Evolutionary conservation across 2,888 invertebrate species (phyloP), one percentile per base, ranked within the genome.

Genomic region (Agonum fuliginosum): DNA sequence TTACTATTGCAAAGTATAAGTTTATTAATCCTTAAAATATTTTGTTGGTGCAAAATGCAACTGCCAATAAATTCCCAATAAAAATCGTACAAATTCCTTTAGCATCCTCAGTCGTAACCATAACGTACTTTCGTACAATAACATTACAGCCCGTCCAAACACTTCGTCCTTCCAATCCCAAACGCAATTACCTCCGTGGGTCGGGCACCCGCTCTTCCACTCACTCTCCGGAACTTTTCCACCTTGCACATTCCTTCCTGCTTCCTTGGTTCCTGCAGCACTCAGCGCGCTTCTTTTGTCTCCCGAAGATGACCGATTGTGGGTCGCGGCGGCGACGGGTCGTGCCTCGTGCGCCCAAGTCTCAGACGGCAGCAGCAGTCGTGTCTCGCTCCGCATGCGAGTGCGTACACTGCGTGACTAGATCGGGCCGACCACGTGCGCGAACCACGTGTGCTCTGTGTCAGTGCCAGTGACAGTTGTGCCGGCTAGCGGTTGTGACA

Each of bases 281-380:
- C 46, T 46, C 46, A 14, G 0, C 51, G 51, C 30, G 46, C 30
- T 51, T 51, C 71, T 51, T 51, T 71, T 71, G 71, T 51, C 58
- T 81, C 80, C 82, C 84, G 84, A 84, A 84, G 84, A 84, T 83
- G 83, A 83, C 84, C 84, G 84, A 84, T 81, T 83, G 83, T 82
- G 82, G 80, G 82, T 81, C 83, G 83, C 81, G 83, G 54, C 54
- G 54, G 54, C 54, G 27, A 43, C 24, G 43, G 70, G 46, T 22
- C 43, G 43, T 10, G 30, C 19, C 70, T 46, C 54, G 27, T 22
- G 41, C 54, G 27, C 37, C 54, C 54, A 54, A 70, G 73, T 51
- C 48, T 48, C 48, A 48, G 48, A 51, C 72, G 34, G 48, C 72
- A 19, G 72, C 72, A 19, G 72, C 37, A 54, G 54, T 58, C 73